Conservation (phyloP, 2,888 invertebrate species). For the Danaus chrysippus region DNA sequence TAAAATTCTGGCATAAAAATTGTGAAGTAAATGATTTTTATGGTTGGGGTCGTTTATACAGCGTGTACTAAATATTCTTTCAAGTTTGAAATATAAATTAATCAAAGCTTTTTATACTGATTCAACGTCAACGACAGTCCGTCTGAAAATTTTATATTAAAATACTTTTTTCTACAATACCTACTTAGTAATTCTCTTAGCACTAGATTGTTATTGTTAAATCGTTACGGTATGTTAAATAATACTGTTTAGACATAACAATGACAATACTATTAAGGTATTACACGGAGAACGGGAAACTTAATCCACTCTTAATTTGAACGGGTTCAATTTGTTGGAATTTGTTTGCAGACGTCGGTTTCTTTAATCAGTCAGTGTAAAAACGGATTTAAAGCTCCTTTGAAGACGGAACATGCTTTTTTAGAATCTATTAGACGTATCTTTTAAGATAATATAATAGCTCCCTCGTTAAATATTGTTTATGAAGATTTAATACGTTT, state of each 20-base stretch:
- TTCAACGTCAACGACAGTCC: too few relatives aligned
- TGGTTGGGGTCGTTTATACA: too few relatives aligned
- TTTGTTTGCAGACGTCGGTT: constrained; percentile 54
- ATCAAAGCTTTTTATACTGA: too few relatives aligned
- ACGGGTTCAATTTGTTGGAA: constrained; percentile 57
- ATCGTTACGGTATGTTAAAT: not conserved
- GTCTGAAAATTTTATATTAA: too few relatives aligned
- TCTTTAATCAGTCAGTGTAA: constrained; percentile 63
- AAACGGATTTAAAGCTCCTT: constrained; percentile 55
- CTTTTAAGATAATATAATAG: constrained; percentile 1
- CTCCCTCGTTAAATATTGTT: not conserved
- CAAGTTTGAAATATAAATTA: too few relatives aligned
- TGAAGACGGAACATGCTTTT: constrained; percentile 17
- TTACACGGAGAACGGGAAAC: constrained; percentile 48
- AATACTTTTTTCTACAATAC: too few relatives aligned
- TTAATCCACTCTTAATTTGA: constrained; percentile 64
- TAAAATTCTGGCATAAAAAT: too few relatives aligned
- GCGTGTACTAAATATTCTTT: too few relatives aligned
- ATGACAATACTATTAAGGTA: constrained; percentile 25
- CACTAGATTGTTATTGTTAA: not conserved
- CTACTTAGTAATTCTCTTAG: too few relatives aligned
- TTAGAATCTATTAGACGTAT: constrained; percentile 12
- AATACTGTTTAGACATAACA: not conserved
- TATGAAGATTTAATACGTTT: not conserved
- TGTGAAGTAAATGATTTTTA: too few relatives aligned